These are phyloP conservation scores for Onychorhynchus coronatus DNA, from an alignment of 2,113 vertebrate genomes.

Conservation along the genomic window DNA sequence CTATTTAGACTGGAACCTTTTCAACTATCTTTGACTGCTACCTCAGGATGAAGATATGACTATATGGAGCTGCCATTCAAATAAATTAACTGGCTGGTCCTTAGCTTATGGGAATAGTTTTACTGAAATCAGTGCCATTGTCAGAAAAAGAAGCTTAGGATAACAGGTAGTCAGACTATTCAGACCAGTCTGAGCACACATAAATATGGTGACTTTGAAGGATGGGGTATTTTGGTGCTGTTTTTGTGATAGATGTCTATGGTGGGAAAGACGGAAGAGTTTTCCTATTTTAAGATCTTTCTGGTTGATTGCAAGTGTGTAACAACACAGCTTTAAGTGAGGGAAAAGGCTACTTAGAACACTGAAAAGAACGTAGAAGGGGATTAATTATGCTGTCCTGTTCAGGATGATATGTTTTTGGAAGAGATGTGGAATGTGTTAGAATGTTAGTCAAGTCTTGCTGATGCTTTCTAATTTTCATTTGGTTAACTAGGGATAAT, in stretches of 20 bases:
- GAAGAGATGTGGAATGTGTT: background rate
- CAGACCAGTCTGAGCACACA: background rate
- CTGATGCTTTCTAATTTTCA: constrained; percentile 26
- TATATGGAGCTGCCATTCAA: background rate
- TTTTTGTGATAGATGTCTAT: background rate
- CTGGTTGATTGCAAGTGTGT: background rate
- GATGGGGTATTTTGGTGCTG: background rate
- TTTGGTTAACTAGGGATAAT: constrained; percentile 19
- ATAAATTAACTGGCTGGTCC: background rate
- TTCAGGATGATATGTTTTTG: background rate
- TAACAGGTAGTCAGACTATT: background rate
- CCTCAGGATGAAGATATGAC: background rate
- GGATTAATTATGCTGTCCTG: background rate
- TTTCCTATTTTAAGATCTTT: background rate
- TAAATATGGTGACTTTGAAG: background rate
- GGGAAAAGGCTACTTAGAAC: background rate
- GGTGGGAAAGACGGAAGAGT: background rate
- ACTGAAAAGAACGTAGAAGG: background rate
- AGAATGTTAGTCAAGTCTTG: background rate
- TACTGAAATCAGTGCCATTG: background rate
- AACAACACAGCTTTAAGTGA: background rate
- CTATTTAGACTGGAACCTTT: background rate
- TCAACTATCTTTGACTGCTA: background rate
- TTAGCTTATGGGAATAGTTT: background rate
- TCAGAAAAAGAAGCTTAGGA: background rate